Conservation (phyloP, 2,797 vertebrate species). For the Rousettus madagascariensis region DNA sequence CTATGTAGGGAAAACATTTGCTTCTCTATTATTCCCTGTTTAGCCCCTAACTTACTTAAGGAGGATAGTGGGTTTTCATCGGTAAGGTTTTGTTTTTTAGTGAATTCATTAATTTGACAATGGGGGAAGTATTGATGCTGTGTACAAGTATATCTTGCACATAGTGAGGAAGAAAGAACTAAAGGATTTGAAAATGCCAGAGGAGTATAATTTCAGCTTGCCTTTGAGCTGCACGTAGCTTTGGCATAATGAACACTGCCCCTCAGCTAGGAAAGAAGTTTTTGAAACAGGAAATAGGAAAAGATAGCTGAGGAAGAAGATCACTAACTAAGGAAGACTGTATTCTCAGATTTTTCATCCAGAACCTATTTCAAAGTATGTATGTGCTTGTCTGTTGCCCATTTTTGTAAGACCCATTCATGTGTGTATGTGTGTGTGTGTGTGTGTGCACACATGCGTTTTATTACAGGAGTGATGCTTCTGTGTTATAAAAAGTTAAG, state of each 20-base stretch:
- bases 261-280: neutral
- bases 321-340: neutral
- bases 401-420: neutral
- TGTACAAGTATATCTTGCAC: neutral
- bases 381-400: neutral
- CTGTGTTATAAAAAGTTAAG: neutral
- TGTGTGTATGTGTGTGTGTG: neutral
- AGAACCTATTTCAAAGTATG: neutral
- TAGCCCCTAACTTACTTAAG: neutral
- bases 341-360: neutral
- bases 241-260: neutral
- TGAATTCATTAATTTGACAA: constrained; percentile 14
- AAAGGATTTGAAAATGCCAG: neutral
- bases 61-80: neutral
- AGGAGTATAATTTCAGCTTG: neutral
- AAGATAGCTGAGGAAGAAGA: neutral
- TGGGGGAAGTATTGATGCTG: neutral
- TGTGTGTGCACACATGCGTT: rapidly evolving
- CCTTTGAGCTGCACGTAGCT: neutral
- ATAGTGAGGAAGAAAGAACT: neutral
- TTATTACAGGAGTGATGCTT: neutral
- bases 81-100: neutral
- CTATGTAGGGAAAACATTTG: neutral
- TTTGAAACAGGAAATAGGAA: neutral
- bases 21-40: neutral